Conservation (phyloP, 2,888 invertebrate genomes). For the Polylopha cassiicola region DNA sequence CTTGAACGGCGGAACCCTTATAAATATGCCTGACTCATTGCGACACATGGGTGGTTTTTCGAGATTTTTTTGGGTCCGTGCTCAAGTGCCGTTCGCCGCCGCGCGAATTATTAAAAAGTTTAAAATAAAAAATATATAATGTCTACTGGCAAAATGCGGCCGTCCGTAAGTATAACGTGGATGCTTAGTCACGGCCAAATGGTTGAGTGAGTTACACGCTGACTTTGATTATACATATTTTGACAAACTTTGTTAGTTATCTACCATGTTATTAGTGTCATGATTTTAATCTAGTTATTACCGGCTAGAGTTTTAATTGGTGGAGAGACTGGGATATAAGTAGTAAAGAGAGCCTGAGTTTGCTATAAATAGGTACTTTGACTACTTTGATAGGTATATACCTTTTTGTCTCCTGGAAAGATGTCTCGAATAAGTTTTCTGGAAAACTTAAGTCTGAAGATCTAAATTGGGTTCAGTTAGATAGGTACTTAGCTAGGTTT, state of each 20-base stretch:
- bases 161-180: slow-evolving; percentile 50
- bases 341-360: too few relatives aligned
- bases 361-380: too few relatives aligned
- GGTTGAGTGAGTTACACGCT: slow-evolving; percentile 24
- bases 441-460: too few relatives aligned
- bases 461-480: too few relatives aligned
- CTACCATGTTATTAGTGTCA: background rate
- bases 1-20: slow-evolving; percentile 49
- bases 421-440: too few relatives aligned
- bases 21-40: slow-evolving; percentile 42
- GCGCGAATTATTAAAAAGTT: slow-evolving; percentile 72
- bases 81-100: slow-evolving; percentile 60
- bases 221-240: slow-evolving; percentile 12
- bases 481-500: too few relatives aligned
- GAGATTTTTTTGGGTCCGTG: slow-evolving; percentile 70
- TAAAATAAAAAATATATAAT: slow-evolving; percentile 58
- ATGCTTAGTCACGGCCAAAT: slow-evolving; percentile 43
- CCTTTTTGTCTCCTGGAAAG: too few relatives aligned
- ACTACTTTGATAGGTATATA: too few relatives aligned
- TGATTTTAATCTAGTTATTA: too few relatives aligned
- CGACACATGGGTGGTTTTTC: slow-evolving; percentile 66
- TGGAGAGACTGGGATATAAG: too few relatives aligned
- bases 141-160: slow-evolving; percentile 50
- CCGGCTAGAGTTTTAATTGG: too few relatives aligned
- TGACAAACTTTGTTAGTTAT: background rate